phyloP scores from a whole-genome alignment of 2,113 vertebrate genomes.

The Rhinoptilus africanus region DNA sequence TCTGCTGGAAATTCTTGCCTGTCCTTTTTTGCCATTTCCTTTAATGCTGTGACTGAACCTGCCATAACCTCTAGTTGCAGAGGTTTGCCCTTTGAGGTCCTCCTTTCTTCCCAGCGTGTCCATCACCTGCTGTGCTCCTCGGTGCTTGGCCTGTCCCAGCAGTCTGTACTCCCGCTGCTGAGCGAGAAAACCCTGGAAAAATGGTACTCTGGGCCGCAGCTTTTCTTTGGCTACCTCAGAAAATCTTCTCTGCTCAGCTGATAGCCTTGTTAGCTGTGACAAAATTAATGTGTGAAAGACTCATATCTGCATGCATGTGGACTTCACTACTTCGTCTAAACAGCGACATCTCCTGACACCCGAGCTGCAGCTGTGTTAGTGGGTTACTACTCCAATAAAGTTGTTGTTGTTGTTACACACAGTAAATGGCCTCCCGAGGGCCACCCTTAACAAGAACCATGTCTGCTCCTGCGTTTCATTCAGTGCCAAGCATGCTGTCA shows the following conservation, averaged over 20 bases:
- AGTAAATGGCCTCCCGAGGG: conserved; percentile 59
- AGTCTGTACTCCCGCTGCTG: not conserved
- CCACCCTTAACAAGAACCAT: conserved; percentile 60
- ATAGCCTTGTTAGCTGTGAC: not conserved
- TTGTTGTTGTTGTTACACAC: conserved; percentile 62
- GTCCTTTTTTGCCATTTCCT: not conserved
- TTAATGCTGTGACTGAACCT: not conserved
- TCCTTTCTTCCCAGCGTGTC: not conserved
- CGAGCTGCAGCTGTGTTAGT: not conserved
- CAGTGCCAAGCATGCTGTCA: conserved; percentile 62
- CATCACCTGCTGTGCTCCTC: not conserved
- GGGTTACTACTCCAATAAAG: conserved; percentile 47
- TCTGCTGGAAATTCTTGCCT: not conserved
- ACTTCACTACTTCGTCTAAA: conserved; percentile 23
- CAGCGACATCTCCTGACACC: conserved; percentile 63
- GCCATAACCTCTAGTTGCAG: not conserved
- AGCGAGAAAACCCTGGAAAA: not conserved
- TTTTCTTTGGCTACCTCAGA: not conserved
- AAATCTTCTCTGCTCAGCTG: not conserved
- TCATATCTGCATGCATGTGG: not conserved
- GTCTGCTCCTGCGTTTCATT: conserved; percentile 54
- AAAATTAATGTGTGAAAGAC: not conserved
- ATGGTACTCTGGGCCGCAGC: not conserved
- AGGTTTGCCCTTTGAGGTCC: not conserved
- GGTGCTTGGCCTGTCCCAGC: not conserved